These are phyloP conservation scores for Bos javanicus DNA, from an alignment of 2,113 vertebrate genomes.

Conservation along the genomic window DNA sequence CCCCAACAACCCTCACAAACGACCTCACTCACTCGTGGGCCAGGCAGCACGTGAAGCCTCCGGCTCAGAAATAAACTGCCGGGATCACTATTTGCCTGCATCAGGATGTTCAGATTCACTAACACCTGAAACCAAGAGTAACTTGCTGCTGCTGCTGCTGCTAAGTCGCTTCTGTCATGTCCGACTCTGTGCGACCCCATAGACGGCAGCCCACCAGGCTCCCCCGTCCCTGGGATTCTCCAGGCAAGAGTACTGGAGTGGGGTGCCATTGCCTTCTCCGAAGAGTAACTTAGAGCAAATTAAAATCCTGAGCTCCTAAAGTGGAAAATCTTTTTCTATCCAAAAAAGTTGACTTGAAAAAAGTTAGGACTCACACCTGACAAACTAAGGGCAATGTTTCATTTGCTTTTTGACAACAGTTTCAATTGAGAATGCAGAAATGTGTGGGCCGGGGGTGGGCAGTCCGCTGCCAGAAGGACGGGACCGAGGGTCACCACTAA, in stretches of 20 bases:
- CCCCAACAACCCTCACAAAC: background rate
- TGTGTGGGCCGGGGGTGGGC: background rate
- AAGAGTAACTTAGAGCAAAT: conserved; percentile 36
- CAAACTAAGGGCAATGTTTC: background rate
- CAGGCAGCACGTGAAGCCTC: background rate
- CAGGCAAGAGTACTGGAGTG: too few relatives aligned
- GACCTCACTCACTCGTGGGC: background rate
- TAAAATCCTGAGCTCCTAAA: conserved; percentile 11
- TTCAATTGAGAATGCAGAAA: background rate
- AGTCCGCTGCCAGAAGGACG: background rate
- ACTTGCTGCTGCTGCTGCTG: background rate
- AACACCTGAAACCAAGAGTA: conserved; percentile 18
- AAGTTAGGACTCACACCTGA: background rate
- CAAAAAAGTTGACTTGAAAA: background rate
- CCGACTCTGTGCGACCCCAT: too few relatives aligned
- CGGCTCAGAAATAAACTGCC: background rate
- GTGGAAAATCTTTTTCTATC: background rate
- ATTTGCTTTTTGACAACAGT: background rate
- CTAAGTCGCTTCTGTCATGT: too few relatives aligned
- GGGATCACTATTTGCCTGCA: background rate
- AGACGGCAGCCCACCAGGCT: too few relatives aligned
- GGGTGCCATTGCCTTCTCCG: too few relatives aligned
- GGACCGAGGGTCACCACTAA: accelerated
- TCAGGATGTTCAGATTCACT: background rate
- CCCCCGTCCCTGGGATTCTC: too few relatives aligned